These are phyloP conservation scores for Crypturellus undulatus DNA, from an alignment of 2,113 vertebrate species.

Conservation along the genomic window DNA sequence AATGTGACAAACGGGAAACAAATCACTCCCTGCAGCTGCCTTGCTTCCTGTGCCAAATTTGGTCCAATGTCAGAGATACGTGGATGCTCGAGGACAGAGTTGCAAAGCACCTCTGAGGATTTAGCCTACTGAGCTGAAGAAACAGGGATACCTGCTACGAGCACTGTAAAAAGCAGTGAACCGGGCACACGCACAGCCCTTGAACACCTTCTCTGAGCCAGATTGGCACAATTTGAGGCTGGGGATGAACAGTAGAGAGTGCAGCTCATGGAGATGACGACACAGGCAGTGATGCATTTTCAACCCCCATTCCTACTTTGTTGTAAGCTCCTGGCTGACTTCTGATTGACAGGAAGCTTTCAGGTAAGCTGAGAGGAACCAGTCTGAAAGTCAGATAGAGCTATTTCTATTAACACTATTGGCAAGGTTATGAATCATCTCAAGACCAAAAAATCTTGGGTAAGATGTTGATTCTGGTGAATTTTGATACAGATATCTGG, in stretches of 20 bases:
- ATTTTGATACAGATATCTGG: not conserved
- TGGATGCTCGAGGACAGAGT: not conserved
- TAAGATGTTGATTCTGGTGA: not conserved
- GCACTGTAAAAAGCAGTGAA: not conserved
- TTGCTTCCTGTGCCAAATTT: not conserved
- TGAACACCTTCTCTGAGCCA: not conserved
- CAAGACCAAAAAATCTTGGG: not conserved
- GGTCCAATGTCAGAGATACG: not conserved
- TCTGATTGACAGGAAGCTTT: not conserved
- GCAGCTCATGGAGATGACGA: not conserved
- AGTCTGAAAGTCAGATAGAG: not conserved
- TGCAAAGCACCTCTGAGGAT: not conserved
- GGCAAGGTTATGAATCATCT: not conserved
- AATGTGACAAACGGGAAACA: not conserved
- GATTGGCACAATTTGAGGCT: not conserved
- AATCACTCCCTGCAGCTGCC: not conserved
- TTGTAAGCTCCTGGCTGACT: not conserved
- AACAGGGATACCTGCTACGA: not conserved
- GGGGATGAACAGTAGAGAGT: not conserved
- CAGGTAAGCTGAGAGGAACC: not conserved
- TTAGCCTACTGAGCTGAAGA: not conserved
- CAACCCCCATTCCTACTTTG: not conserved
- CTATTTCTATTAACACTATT: not conserved
- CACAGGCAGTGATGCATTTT: not conserved
- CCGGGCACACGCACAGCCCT: not conserved